Percentiles rank a stretch among this genome's conserved stretches.
These are phyloP conservation scores for Tyrannus savana DNA, from an alignment of 2,113 vertebrate genomes.

Conservation along the genomic window DNA sequence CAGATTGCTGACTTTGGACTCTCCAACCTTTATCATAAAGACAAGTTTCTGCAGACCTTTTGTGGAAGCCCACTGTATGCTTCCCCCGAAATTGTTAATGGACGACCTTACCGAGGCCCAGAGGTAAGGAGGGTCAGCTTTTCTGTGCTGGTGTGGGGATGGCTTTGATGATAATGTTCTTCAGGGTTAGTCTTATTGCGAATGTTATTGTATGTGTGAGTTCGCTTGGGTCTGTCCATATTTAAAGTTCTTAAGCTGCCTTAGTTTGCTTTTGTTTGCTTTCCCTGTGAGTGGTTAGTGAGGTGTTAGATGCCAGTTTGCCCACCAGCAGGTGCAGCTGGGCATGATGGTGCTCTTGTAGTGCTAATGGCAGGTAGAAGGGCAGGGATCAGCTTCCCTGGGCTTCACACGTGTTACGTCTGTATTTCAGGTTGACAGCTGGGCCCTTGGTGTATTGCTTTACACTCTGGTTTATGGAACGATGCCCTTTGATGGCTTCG, in stretches of 20 bases:
- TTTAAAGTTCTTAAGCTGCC: background rate
- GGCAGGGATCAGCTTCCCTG: background rate
- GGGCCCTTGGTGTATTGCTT: slow-evolving; percentile 96
- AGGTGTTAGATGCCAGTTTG: background rate
- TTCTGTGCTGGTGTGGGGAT: background rate
- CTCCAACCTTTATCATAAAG: slow-evolving; percentile 96
- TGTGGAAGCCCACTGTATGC: slow-evolving; percentile 97
- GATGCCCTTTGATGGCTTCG: slow-evolving; percentile 97
- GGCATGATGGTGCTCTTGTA: background rate
- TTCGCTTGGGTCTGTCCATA: background rate
- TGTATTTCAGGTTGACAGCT: slow-evolving; percentile 93
- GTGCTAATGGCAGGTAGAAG: background rate
- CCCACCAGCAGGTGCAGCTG: background rate
- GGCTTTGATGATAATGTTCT: background rate
- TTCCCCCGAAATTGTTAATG: slow-evolving; percentile 98
- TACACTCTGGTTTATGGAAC: slow-evolving; percentile 97
- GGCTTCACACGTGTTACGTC: slow-evolving; percentile 22
- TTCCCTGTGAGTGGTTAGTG: background rate
- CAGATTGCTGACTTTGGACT: slow-evolving; percentile 98
- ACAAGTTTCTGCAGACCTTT: slow-evolving; percentile 95
- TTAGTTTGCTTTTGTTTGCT: background rate
- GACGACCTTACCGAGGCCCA: slow-evolving; percentile 93
- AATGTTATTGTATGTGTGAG: background rate
- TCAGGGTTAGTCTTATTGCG: background rate
- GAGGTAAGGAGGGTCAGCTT: slow-evolving; percentile 80